Conservation (phyloP, 2,113 vertebrate species). For the Ursus arctos region DNA sequence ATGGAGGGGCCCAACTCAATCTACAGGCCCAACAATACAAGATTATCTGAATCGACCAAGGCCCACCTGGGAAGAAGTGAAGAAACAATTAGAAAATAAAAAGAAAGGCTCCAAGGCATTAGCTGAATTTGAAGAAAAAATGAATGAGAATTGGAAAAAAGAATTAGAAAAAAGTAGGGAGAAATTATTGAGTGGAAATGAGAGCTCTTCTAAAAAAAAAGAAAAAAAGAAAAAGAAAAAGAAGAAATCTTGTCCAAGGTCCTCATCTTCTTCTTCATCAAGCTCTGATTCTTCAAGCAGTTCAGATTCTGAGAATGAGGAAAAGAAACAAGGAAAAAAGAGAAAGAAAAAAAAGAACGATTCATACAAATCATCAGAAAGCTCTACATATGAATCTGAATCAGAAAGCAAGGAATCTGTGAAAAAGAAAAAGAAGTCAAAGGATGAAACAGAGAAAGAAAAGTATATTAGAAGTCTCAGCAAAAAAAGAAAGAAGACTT, state of each 20-base stretch:
- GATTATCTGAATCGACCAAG: conserved; percentile 97
- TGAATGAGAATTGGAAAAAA: conserved; percentile 97
- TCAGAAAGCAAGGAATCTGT: conserved; percentile 91
- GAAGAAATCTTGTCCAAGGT: conserved; percentile 93
- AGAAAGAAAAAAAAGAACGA: conserved; percentile 93
- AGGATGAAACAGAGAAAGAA: conserved; percentile 92
- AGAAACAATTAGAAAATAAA: conserved; percentile 98
- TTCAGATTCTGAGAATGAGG: conserved; percentile 93
- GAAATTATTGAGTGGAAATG: conserved; percentile 90
- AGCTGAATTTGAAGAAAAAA: conserved; percentile 98
- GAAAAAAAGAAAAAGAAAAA: conserved; percentile 96
- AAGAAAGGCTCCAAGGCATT: conserved; percentile 96
- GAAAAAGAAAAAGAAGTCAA: conserved; percentile 93
- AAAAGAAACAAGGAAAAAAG: conserved; percentile 94
- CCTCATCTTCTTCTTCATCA: conserved; percentile 98
- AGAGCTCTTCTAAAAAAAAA: conserved; percentile 91
- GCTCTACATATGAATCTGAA: conserved; percentile 90
- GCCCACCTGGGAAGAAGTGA: conserved; percentile 98
- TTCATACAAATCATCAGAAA: conserved; percentile 90
- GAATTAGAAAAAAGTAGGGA: conserved; percentile 95
- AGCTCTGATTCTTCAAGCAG: conserved; percentile 98
- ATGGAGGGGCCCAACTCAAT: conserved; percentile 91
- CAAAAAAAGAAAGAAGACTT: conserved; percentile 89
- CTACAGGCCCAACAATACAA: conserved; percentile 94
- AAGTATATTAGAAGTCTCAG: conserved; percentile 90